Conservation (phyloP, 1,140 invertebrate species). For the Drosophila subobscura region DNA sequence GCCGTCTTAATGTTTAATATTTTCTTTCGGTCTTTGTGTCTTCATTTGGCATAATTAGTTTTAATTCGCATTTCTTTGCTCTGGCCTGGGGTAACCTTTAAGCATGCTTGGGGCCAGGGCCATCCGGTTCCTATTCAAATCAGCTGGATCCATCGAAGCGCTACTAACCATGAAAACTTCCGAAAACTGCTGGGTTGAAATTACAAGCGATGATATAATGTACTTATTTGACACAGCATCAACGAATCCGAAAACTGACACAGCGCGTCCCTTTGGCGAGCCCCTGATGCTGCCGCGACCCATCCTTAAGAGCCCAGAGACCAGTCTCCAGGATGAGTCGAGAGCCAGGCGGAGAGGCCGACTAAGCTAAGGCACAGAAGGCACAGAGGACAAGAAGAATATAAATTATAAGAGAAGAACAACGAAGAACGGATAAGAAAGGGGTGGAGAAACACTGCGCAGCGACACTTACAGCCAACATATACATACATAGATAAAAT, state of each 20-base stretch:
- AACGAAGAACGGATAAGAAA: not conserved
- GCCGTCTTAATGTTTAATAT: conserved; percentile 72
- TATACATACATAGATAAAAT: conserved; percentile 21
- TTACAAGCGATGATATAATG: conserved; percentile 15
- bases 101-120: not conserved
- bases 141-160: conserved; percentile 31
- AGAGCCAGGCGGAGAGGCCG: conserved; percentile 53
- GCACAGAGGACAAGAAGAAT: conserved; percentile 1
- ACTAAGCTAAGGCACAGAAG: conserved; percentile 37
- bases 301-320: conserved; percentile 53
- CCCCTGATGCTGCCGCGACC: conserved; percentile 72
- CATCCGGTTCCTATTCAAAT: not conserved
- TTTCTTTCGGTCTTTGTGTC: conserved; percentile 66
- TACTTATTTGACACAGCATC: conserved; percentile 49
- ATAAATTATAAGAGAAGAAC: not conserved
- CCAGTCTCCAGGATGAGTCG: conserved; percentile 41
- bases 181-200: not conserved
- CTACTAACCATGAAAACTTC: conserved; percentile 18
- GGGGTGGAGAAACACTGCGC: not conserved
- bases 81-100: not conserved
- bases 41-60: conserved; percentile 78
- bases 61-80: conserved; percentile 53
- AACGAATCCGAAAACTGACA: conserved; percentile 49
- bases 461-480: conserved; percentile 2
- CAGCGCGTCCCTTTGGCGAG: conserved; percentile 67